Evolutionary conservation across 2,888 invertebrate species (phyloP).

Genomic region (Zhuqinia jingwanae): DNA sequence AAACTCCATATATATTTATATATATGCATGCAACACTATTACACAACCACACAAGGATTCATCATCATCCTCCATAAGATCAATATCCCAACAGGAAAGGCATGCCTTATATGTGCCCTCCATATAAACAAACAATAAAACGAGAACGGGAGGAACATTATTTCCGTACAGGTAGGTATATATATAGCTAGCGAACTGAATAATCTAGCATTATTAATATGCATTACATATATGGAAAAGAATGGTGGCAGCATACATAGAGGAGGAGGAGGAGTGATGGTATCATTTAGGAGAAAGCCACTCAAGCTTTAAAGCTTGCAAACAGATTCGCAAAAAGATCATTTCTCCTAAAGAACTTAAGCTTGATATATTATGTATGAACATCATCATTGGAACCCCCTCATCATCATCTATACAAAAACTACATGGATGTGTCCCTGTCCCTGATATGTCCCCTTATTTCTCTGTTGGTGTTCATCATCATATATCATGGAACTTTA

Average conservation of each 20-base stretch:
- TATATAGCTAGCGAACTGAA: too few relatives aligned
- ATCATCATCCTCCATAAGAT: neutral
- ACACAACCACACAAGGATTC: neutral
- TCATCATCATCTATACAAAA: too few relatives aligned
- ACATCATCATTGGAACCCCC: too few relatives aligned
- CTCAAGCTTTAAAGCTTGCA: too few relatives aligned
- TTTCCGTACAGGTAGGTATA: too few relatives aligned
- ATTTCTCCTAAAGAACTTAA: too few relatives aligned
- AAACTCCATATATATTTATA: constrained; percentile 14
- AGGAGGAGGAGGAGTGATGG: neutral
- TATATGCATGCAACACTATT: neutral
- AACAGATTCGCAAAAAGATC: too few relatives aligned
- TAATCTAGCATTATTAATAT: too few relatives aligned
- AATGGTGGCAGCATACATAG: too few relatives aligned
- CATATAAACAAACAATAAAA: constrained; percentile 15
- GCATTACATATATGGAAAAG: too few relatives aligned
- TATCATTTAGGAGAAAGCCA: neutral
- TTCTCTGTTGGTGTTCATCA: neutral
- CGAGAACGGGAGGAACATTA: neutral
- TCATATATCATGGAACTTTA: neutral
- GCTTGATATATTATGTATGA: too few relatives aligned
- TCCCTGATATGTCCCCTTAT: neutral
- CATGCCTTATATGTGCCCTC: neutral
- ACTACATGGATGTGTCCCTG: neutral
- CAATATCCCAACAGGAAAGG: constrained; percentile 28